phyloP scores from a whole-genome alignment of 1,140 invertebrate species.

The Periplaneta americana region DNA sequence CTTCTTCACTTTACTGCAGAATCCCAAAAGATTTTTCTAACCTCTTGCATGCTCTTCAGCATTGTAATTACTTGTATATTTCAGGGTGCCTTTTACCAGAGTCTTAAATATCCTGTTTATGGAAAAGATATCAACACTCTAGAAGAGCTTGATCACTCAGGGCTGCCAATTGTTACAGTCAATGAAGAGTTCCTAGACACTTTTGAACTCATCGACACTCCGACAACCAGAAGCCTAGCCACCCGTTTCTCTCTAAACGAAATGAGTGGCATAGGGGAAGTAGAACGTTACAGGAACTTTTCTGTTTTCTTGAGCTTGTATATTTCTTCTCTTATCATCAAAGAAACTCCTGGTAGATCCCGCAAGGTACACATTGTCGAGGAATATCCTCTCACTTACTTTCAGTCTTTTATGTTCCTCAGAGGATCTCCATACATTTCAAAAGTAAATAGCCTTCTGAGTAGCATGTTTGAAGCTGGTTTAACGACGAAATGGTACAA shows the following conservation, averaged over 20 bases:
- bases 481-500: too few relatives aligned
- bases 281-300: too few relatives aligned
- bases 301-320: too few relatives aligned
- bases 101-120: neutral
- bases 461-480: too few relatives aligned
- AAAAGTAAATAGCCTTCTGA: too few relatives aligned
- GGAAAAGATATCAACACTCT: neutral
- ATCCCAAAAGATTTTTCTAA: neutral
- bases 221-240: neutral
- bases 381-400: too few relatives aligned
- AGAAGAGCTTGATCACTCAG: neutral
- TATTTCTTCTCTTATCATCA: too few relatives aligned
- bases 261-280: too few relatives aligned
- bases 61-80: neutral
- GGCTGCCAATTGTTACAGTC: neutral
- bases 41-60: neutral
- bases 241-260: neutral
- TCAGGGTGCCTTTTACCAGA: neutral
- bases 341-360: too few relatives aligned
- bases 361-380: too few relatives aligned
- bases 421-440: too few relatives aligned
- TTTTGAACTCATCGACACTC: neutral
- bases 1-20: neutral
- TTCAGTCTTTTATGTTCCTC: too few relatives aligned
- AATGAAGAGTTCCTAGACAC: neutral